Percentiles rank a stretch among this genome's conserved stretches.
phyloP scores from a whole-genome alignment of 2,113 vertebrate genomes.

The Tetraodon nigroviridis region DNA sequence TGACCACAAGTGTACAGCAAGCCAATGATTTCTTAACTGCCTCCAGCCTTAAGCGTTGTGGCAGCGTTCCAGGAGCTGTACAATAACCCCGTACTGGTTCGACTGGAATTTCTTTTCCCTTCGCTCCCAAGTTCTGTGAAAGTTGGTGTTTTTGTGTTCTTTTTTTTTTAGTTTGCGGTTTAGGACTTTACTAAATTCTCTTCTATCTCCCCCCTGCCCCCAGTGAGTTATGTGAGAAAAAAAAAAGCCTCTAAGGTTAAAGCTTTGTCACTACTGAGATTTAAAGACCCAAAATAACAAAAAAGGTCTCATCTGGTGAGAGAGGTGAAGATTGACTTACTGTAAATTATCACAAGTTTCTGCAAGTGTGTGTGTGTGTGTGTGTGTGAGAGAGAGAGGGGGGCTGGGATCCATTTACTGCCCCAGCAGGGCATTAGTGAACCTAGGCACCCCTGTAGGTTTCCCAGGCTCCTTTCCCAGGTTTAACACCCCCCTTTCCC shows the following conservation, averaged over 20 bases:
- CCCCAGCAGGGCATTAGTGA: constrained; percentile 46
- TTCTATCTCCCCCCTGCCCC: background rate
- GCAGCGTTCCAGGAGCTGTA: constrained; percentile 45
- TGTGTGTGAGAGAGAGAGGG: constrained; percentile 16
- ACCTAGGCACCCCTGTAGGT: constrained; percentile 55
- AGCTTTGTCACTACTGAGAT: constrained; percentile 29
- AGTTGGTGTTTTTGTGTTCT: constrained; percentile 16
- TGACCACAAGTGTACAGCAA: constrained; percentile 29
- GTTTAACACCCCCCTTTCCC: constrained; percentile 18
- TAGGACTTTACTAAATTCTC: constrained; percentile 19
- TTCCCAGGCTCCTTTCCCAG: constrained; percentile 72
- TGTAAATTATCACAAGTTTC: constrained; percentile 52
- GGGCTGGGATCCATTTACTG: constrained; percentile 21
- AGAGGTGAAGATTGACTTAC: constrained; percentile 47
- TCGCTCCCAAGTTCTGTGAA: constrained; percentile 8
- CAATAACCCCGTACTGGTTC: constrained; percentile 46
- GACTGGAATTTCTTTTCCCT: constrained; percentile 18
- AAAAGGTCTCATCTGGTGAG: constrained; percentile 38
- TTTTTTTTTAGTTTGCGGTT: constrained; percentile 28
- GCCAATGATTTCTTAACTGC: constrained; percentile 29
- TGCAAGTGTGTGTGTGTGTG: constrained; percentile 36
- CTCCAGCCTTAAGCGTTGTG: constrained; percentile 34
- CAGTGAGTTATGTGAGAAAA: constrained; percentile 10
- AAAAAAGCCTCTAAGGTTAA: constrained; percentile 24
- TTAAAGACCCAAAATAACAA: no score